Percentiles rank a stretch among this genome's conserved stretches.
These are phyloP conservation scores for Laspeyria flexula DNA, from an alignment of 2,888 invertebrate genomes.

Conservation along the genomic window DNA sequence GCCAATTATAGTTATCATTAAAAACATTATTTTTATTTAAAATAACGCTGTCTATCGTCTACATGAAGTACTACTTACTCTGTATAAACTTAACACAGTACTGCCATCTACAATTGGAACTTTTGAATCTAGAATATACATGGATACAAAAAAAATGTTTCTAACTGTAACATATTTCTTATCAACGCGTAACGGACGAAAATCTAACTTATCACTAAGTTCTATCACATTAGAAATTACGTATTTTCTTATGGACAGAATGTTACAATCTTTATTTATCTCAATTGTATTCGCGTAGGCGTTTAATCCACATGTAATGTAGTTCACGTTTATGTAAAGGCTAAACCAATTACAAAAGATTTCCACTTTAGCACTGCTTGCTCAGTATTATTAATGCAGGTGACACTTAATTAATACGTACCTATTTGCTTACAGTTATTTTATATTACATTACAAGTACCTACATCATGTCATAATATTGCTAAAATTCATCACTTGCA, in stretches of 20 bases:
- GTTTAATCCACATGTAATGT: no score
- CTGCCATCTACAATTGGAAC: conserved; percentile 6
- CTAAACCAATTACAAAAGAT: conserved; percentile 20
- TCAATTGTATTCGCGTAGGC: no score
- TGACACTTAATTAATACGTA: no score
- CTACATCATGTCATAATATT: conserved; percentile 30
- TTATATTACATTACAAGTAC: no score
- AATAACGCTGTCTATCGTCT: conserved; percentile 14
- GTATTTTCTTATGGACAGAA: conserved; percentile 55
- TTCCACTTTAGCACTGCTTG: conserved; percentile 4
- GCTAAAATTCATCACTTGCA: conserved; percentile 36
- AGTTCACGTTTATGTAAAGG: no score
- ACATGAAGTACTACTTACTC: neutral
- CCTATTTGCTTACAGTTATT: no score
- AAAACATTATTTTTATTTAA: conserved; percentile 4
- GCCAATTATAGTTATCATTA: neutral
- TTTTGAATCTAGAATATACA: neutral
- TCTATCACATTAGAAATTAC: conserved; percentile 55
- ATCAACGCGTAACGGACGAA: conserved; percentile 17
- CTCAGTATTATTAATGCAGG: no score
- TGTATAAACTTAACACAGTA: neutral
- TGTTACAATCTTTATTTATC: conserved; percentile 40
- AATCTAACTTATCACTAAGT: conserved; percentile 29
- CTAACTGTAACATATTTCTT: neutral
- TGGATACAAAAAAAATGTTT: neutral